Evolutionary conservation across 2,888 invertebrate species (phyloP).

Genomic region (Mimas tiliae): DNA sequence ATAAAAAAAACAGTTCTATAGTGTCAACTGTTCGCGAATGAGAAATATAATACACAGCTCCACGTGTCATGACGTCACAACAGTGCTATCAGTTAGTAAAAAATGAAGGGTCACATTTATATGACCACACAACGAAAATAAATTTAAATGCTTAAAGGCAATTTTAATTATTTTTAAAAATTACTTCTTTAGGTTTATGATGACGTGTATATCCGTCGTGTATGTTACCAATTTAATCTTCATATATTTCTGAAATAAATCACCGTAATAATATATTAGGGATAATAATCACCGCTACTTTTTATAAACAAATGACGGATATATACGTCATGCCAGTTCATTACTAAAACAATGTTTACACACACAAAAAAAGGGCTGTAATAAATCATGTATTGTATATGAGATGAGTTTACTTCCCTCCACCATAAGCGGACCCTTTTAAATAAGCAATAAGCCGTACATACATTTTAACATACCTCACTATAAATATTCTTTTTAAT

Average conservation of each 20-base stretch:
- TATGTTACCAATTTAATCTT: background rate
- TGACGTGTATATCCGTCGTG: background rate
- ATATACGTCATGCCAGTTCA: no score
- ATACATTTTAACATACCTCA: background rate
- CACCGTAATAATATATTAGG: no score
- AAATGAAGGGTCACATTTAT: background rate
- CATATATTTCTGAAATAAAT: no score
- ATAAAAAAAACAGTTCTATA: background rate
- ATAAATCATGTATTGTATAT: background rate
- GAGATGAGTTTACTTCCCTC: background rate
- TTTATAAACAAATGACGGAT: no score
- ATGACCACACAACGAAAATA: background rate
- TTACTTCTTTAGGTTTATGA: background rate
- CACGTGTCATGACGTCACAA: background rate
- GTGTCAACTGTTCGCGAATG: background rate
- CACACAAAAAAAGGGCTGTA: background rate
- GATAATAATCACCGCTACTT: no score
- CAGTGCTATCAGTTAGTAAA: background rate
- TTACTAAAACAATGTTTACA: background rate
- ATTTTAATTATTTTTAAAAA: background rate
- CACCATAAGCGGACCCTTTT: background rate
- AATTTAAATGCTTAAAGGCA: background rate
- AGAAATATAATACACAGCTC: background rate
- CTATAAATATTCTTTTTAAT: background rate
- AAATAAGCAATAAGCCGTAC: background rate